Conservation (phyloP, 2,888 invertebrate species). For the Panopea generosa region DNA sequence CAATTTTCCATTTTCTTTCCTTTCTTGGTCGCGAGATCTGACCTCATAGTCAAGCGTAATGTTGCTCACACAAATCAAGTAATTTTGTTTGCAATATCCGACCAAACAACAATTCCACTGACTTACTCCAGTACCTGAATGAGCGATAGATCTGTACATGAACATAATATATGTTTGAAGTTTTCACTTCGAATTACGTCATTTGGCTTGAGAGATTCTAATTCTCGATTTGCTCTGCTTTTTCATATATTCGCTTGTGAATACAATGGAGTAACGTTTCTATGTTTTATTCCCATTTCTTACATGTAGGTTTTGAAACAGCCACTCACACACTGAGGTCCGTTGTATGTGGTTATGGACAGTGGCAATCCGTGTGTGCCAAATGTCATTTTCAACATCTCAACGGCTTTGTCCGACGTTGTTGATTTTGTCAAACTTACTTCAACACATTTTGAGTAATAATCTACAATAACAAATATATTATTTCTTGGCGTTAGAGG, state of each 20-base stretch:
- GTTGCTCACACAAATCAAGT: too few relatives aligned
- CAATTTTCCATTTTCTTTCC: too few relatives aligned
- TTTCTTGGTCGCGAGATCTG: too few relatives aligned
- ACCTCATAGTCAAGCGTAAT: too few relatives aligned
- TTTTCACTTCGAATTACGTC: slow-evolving; percentile 37
- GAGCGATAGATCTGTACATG: too few relatives aligned
- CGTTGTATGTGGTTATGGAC: slow-evolving; percentile 51
- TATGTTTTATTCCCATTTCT: slow-evolving; percentile 46
- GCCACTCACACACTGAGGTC: slow-evolving; percentile 43
- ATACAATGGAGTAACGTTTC: slow-evolving; percentile 41
- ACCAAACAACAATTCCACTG: too few relatives aligned
- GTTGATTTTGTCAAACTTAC: slow-evolving; percentile 27
- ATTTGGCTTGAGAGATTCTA: slow-evolving; percentile 50
- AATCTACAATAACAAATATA: slow-evolving; percentile 59
- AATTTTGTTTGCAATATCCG: too few relatives aligned
- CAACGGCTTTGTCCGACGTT: slow-evolving; percentile 3
- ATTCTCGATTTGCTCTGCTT: slow-evolving; percentile 58
- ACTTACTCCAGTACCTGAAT: too few relatives aligned
- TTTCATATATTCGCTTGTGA: slow-evolving; percentile 63
- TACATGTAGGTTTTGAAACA: slow-evolving; percentile 41
- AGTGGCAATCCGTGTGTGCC: slow-evolving; percentile 8
- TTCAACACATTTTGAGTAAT: slow-evolving; percentile 60
- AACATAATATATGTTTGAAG: too few relatives aligned
- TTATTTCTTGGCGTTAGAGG: slow-evolving; percentile 39
- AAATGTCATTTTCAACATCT: slow-evolving; percentile 17